phyloP scores from a whole-genome alignment of 2,797 vertebrate genomes.

The Danio choprae region DNA sequence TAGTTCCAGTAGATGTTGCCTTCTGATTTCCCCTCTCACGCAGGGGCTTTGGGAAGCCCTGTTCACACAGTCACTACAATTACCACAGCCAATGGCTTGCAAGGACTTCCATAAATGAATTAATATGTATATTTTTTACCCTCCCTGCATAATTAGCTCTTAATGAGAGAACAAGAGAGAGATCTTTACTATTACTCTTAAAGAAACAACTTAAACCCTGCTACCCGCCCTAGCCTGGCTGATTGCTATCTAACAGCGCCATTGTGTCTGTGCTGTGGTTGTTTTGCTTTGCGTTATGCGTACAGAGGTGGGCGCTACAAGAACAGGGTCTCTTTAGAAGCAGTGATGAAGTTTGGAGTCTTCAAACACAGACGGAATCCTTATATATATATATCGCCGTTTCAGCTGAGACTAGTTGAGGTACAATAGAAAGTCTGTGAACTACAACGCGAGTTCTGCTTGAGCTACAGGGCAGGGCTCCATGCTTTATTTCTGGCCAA shows the following conservation, averaged over 20 bases:
- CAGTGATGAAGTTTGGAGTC: neutral
- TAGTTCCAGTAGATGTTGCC: conserved; percentile 66
- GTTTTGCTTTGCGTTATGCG: conserved; percentile 27
- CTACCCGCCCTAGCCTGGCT: conserved; percentile 22
- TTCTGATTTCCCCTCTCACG: conserved; percentile 59
- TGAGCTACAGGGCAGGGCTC: conserved; percentile 13
- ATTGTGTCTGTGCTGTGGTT: conserved; percentile 26
- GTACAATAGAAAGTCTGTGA: neutral
- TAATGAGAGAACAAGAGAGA: conserved; percentile 20
- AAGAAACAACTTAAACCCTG: conserved; percentile 20
- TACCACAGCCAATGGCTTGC: conserved; percentile 32
- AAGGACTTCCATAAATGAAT: conserved; percentile 4
- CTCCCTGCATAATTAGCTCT: neutral
- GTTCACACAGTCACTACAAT: conserved; percentile 26
- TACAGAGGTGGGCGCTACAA: conserved; percentile 11
- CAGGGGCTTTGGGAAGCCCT: conserved; percentile 54
- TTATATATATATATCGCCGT: neutral
- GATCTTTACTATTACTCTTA: conserved; percentile 10
- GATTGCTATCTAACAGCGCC: conserved; percentile 48
- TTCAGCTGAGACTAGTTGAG: neutral
- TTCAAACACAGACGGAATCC: neutral
- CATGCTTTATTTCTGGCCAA: conserved; percentile 27
- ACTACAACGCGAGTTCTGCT: neutral
- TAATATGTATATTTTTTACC: neutral
- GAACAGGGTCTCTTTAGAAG: conserved; percentile 24